Evolutionary conservation across 2,888 invertebrate species (phyloP), one percentile per base, ranked within the genome.

Genomic region (Lapara coniferarum): DNA sequence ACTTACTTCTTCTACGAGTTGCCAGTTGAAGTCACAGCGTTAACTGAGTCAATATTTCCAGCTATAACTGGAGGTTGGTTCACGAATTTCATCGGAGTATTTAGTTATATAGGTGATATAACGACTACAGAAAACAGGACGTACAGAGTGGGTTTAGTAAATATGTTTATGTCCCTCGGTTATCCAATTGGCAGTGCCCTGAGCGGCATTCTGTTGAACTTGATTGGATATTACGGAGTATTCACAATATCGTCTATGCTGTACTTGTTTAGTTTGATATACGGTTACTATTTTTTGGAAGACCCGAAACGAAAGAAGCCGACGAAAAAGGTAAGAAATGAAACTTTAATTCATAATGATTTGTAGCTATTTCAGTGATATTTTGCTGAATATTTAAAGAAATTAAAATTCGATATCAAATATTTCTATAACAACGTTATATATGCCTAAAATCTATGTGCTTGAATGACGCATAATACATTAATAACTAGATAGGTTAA

Each of bases 101-200:
- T 98, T 89, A 97, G 97, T 87, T 98, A 98, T 85, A 96, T 98
- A 67, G 97, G 97, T 55, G 98, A 98, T 81, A 96, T 98, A 14
- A 97, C 98, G 1, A 96, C 96, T 0, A 95, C 95, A 68, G 96
- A 97, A 83, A 96, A 96, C 67, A 95, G 98, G 76, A 98, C 98
- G 0, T 93, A 97, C 25, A 93, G 98, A 77, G 97, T 98, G 55
- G 98, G 98, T 8, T 95, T 98, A 69, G 96, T 97, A 67, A 98
- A 98, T 86, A 95, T 98, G 25, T 98, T 97, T 87, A 96, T 97
- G 83, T 97, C 98, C 0, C 90, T 98, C 25, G 98, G 98, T 0
- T 96, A 97, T 67, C 98, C 98, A 0, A 95, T 98, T 12, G 98
- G 98, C 0, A 96, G 97, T 90, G 97, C 98, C 0, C 89, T 97